phyloP scores from a whole-genome alignment of 2,113 vertebrate genomes.

The Chionis minor region DNA sequence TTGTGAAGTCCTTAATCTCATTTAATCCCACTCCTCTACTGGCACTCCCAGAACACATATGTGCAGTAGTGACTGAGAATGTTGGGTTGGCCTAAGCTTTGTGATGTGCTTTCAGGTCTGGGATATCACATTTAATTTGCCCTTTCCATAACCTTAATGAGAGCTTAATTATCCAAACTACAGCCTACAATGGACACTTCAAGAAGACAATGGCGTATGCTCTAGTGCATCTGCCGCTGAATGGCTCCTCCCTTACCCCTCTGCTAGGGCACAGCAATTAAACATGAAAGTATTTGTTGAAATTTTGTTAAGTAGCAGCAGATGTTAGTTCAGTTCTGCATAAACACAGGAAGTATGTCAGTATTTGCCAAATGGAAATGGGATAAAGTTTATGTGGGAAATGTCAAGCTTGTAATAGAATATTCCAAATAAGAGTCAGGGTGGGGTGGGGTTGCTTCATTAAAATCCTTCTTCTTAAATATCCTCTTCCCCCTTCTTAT shows the following conservation, averaged over 20 bases:
- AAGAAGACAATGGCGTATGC: background rate
- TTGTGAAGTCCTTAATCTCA: background rate
- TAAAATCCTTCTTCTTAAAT: background rate
- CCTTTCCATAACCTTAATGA: background rate
- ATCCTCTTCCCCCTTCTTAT: background rate
- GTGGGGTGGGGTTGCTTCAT: background rate
- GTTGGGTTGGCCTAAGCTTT: background rate
- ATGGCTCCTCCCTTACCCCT: background rate
- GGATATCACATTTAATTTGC: background rate
- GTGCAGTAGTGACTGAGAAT: rapidly evolving
- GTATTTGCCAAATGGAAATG: background rate
- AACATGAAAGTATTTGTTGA: background rate
- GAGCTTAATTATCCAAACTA: background rate
- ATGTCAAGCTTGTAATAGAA: background rate
- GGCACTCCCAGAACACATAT: background rate
- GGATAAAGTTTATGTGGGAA: slow-evolving; percentile 28
- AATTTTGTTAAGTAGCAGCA: slow-evolving; percentile 36
- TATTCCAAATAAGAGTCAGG: background rate
- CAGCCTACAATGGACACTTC: background rate
- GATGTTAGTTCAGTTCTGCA: slow-evolving; percentile 22
- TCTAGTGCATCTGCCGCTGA: background rate
- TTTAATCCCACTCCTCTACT: background rate
- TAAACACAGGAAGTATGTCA: slow-evolving; percentile 12
- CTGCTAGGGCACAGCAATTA: background rate
- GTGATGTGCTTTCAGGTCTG: background rate